Percentiles rank a stretch among this genome's conserved stretches.
Conservation (phyloP, 2,888 invertebrate genomes). For the Xylota sylvarum region DNA sequence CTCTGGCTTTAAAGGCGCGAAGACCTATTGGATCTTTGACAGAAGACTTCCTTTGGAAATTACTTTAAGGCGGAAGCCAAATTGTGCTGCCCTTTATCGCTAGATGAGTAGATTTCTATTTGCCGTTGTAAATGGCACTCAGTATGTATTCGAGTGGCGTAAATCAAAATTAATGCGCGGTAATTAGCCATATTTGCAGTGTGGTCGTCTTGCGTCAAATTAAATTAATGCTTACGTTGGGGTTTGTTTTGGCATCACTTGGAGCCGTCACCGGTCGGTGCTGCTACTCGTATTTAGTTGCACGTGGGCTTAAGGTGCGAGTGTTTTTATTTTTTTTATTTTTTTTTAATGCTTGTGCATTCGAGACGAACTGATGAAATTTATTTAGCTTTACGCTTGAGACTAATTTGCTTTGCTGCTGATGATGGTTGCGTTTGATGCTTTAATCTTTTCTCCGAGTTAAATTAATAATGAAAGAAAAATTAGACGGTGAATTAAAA, state of each 20-base stretch:
- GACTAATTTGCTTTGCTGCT: conserved; percentile 20
- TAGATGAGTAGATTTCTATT: not conserved
- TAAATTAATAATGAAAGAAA: conserved; percentile 9
- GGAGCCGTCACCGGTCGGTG: not conserved
- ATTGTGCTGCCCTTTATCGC: not conserved
- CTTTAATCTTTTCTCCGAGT: conserved; percentile 1
- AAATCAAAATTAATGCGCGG: conserved; percentile 32
- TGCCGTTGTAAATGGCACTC: conserved; percentile 6
- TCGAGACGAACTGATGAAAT: conserved; percentile 32
- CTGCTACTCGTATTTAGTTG: not conserved
- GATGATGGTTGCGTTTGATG: not conserved
- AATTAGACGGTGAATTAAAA: conserved; percentile 14
- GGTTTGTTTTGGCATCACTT: not conserved
- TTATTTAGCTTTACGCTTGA: not conserved
- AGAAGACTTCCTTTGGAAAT: conserved; percentile 4
- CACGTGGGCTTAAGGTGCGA: not conserved
- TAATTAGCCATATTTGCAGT: conserved; percentile 6
- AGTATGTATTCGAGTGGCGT: conserved; percentile 18
- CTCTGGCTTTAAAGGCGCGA: not conserved
- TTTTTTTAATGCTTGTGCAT: conserved; percentile 15
- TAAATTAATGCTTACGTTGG: conserved; percentile 20
- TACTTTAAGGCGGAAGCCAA: not conserved
- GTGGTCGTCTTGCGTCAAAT: conserved; percentile 13
- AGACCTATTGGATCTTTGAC: not conserved
- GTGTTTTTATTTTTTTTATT: conserved; percentile 8